Percentiles rank a stretch among this genome's conserved stretches.
These are phyloP conservation scores for Mellivora capensis DNA, from an alignment of 2,113 vertebrate species.

Conservation along the genomic window DNA sequence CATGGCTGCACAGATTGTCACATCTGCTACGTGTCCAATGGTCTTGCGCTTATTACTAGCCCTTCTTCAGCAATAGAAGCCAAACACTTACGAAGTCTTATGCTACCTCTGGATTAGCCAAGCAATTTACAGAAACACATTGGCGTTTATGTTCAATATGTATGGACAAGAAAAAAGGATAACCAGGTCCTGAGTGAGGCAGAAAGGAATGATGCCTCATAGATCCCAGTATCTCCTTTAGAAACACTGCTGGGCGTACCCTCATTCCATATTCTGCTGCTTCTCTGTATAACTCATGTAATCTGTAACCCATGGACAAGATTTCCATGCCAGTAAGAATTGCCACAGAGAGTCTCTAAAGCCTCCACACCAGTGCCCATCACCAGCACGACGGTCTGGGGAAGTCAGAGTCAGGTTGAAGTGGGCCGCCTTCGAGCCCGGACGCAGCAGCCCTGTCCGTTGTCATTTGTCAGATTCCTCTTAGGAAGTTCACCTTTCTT, in stretches of 20 bases:
- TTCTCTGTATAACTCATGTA: neutral
- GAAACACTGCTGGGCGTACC: neutral
- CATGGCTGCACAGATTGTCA: neutral
- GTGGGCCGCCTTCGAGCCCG: neutral
- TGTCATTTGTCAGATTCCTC: neutral
- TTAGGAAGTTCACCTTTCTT: neutral
- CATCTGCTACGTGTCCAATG: neutral
- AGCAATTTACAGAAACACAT: neutral
- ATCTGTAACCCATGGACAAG: neutral
- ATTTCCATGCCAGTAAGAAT: neutral
- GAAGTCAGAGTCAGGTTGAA: neutral
- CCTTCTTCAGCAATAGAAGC: neutral
- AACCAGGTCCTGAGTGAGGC: neutral
- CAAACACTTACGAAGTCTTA: neutral
- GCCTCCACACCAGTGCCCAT: neutral
- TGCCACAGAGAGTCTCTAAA: neutral
- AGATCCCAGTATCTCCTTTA: neutral
- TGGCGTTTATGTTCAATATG: neutral
- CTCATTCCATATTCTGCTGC: neutral
- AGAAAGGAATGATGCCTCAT: neutral
- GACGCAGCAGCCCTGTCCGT: neutral
- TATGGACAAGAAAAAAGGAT: neutral
- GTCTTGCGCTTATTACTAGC: neutral
- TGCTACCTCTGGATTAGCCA: neutral
- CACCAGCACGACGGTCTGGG: neutral